Conservation (phyloP, 1,140 invertebrate species). For the Diachasma alloeum region DNA sequence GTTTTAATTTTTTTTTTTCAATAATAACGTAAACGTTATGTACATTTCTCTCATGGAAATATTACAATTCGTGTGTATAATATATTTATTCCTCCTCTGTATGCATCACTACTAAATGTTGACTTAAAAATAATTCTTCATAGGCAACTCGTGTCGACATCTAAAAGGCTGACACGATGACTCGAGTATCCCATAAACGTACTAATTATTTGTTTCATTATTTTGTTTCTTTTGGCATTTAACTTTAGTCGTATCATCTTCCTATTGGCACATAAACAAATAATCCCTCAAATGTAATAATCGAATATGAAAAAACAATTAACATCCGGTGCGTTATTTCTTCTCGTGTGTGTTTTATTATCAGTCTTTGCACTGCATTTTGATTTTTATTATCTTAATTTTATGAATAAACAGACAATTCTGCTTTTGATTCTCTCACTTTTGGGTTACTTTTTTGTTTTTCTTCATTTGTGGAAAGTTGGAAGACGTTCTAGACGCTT, state of each 20-base stretch:
- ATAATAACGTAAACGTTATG: not conserved
- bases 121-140: constrained; percentile 47
- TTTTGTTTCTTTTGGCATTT: not conserved
- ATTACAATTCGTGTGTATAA: constrained; percentile 26
- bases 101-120: constrained; percentile 29
- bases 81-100: constrained; percentile 34
- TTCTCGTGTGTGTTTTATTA: constrained; percentile 27
- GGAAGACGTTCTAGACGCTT: constrained; percentile 44
- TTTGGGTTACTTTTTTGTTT: constrained; percentile 15
- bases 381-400: constrained; percentile 28
- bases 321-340: constrained; percentile 39
- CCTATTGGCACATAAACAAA: constrained; percentile 40
- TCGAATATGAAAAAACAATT: not conserved
- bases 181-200: constrained; percentile 39
- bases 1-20: constrained; percentile 27
- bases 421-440: constrained; percentile 10
- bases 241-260: not conserved
- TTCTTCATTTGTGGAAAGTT: constrained; percentile 35
- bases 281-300: constrained; percentile 15
- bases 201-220: constrained; percentile 3
- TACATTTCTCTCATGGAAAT: constrained; percentile 14
- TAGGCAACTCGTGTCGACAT: constrained; percentile 44
- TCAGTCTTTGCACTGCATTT: constrained; percentile 49
- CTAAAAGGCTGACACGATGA: constrained; percentile 33
- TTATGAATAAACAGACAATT: not conserved